These are phyloP conservation scores for Aphodius sticticus DNA, from an alignment of 2,888 invertebrate genomes.

Conservation along the genomic window DNA sequence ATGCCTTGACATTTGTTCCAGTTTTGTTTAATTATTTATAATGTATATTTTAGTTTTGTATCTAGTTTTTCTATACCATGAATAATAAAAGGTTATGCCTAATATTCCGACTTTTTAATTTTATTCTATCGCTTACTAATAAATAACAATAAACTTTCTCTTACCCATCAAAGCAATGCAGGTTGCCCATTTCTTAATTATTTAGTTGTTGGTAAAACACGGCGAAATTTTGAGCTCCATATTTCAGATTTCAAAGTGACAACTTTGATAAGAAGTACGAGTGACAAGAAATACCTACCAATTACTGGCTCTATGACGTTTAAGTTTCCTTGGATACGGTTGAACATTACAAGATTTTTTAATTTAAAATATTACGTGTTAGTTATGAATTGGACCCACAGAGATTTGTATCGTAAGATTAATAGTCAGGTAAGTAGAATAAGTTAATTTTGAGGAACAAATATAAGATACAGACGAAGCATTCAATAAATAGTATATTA, in stretches of 20 bases:
- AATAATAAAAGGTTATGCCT: conserved; percentile 9
- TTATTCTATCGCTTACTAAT: neutral
- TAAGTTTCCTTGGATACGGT: neutral
- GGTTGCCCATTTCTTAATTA: conserved; percentile 32
- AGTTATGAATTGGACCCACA: neutral
- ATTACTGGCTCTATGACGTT: conserved; percentile 10
- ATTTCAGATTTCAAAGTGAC: conserved; percentile 12
- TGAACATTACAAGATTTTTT: neutral
- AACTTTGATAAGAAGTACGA: neutral
- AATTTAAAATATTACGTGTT: neutral
- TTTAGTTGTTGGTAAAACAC: conserved; percentile 20
- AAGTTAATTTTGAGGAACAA: no score
- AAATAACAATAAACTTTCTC: conserved; percentile 19
- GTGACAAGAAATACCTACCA: neutral
- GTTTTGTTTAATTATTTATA: conserved; percentile 7
- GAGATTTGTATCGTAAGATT: neutral
- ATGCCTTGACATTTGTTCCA: conserved; percentile 7
- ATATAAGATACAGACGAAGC: no score
- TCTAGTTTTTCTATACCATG: conserved; percentile 12
- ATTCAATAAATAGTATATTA: no score
- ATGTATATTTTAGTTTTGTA: neutral
- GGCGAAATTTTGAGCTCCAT: conserved; percentile 31
- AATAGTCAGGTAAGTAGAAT: no score
- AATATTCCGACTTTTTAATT: neutral
- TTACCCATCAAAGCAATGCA: conserved; percentile 31